Percentiles rank a stretch among this genome's conserved stretches.
Conservation (phyloP, 2,888 invertebrate genomes). For the Scaptomyza polygonia region DNA sequence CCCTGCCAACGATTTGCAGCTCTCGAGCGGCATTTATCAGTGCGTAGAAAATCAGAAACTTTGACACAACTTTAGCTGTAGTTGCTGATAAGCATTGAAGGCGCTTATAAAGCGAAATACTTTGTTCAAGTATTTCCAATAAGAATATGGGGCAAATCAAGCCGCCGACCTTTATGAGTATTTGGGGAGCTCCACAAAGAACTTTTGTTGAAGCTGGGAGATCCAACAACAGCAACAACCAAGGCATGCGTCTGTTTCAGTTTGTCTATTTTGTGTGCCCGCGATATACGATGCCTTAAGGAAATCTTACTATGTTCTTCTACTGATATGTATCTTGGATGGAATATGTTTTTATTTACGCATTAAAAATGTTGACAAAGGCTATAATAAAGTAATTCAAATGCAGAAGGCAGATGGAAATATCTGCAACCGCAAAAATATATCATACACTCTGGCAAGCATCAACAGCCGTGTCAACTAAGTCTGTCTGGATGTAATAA, state of each 20-base stretch:
- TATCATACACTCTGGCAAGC: too few relatives aligned
- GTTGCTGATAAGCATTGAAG: constrained; percentile 59
- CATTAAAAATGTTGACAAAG: not conserved
- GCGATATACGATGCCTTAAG: constrained; percentile 9
- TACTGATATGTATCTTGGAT: not conserved
- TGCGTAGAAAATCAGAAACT: constrained; percentile 44
- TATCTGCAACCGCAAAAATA: too few relatives aligned
- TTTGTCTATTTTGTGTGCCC: constrained; percentile 5
- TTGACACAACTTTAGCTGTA: constrained; percentile 50
- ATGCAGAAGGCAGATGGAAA: too few relatives aligned
- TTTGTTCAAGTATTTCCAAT: constrained; percentile 58
- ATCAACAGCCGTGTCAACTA: too few relatives aligned
- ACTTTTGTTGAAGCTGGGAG: not conserved
- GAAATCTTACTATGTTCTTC: not conserved
- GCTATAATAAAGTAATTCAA: too few relatives aligned
- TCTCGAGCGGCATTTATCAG: constrained; percentile 33
- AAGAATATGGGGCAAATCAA: constrained; percentile 40
- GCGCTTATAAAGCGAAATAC: constrained; percentile 54
- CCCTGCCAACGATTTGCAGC: not conserved
- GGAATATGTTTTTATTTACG: not conserved
- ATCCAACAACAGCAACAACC: not conserved
- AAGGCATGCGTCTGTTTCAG: constrained; percentile 19
- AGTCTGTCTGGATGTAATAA: too few relatives aligned
- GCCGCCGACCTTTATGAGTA: constrained; percentile 52
- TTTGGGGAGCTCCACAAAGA: constrained; percentile 37